phyloP scores from a whole-genome alignment of 2,888 invertebrate genomes.

The Cephus nigrinus region DNA sequence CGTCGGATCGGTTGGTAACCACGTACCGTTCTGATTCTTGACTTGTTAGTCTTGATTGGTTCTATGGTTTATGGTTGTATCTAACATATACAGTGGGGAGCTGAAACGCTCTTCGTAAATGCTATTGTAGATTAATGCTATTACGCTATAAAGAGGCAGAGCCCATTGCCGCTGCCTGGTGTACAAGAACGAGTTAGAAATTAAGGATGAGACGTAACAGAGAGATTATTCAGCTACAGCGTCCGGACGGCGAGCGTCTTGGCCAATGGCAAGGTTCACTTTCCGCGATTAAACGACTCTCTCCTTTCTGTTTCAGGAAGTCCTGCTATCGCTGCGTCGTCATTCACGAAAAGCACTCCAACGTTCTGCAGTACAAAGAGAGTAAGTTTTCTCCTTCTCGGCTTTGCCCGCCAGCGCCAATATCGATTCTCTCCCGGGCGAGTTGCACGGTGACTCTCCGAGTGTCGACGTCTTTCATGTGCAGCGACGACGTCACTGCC shows the following conservation, averaged over 20 bases:
- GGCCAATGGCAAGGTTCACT: neutral
- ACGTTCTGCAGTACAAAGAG: conserved; percentile 97
- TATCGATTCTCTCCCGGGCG: neutral
- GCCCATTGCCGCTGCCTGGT: too few species aligned
- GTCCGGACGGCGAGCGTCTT: neutral
- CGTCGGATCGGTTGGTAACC: neutral
- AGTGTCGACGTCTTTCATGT: neutral
- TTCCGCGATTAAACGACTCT: neutral
- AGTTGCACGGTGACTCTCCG: neutral
- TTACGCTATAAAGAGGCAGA: too few species aligned
- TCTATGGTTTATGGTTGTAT: neutral
- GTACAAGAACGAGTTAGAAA: neutral
- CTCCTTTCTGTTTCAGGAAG: conserved; percentile 75
- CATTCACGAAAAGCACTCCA: conserved; percentile 94
- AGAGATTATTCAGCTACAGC: neutral
- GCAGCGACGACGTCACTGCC: conserved; percentile 16
- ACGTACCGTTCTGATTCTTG: neutral
- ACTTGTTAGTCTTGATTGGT: neutral
- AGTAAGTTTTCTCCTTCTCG: conserved; percentile 76
- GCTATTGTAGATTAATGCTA: too few species aligned
- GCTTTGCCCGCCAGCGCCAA: conserved; percentile 4
- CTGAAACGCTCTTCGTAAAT: too few species aligned
- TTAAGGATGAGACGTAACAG: neutral
- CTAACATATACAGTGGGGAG: neutral
- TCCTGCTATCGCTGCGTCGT: conserved; percentile 95